These are phyloP conservation scores for Henicopernis longicauda DNA, from an alignment of 2,113 vertebrate species.

Conservation along the genomic window DNA sequence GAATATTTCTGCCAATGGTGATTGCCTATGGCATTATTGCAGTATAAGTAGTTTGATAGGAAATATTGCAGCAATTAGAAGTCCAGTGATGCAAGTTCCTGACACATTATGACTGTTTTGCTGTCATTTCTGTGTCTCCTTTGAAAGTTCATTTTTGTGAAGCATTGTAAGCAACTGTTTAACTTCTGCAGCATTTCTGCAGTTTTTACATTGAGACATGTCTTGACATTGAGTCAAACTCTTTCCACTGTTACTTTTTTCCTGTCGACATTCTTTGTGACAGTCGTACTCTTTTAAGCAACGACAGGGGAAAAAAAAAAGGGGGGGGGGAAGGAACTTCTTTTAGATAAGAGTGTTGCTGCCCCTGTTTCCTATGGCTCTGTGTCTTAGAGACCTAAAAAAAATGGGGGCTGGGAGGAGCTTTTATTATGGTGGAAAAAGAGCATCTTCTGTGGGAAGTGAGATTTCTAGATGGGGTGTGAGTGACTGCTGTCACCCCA, in stretches of 20 bases:
- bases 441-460: neutral
- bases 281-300: neutral
- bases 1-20: neutral
- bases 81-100: conserved; percentile 43
- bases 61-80: conserved; percentile 18
- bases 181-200: neutral
- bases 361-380: neutral
- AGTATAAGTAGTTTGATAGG: neutral
- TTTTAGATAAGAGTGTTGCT: neutral
- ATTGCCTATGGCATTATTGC: neutral
- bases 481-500: neutral
- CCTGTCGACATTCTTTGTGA: neutral
- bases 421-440: neutral
- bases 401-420: neutral
- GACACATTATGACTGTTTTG: neutral
- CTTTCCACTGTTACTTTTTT: neutral
- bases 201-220: neutral
- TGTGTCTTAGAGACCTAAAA: neutral
- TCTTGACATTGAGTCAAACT: conserved; percentile 1
- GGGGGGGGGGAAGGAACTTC: neutral
- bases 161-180: neutral
- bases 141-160: neutral
- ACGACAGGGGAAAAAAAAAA: neutral
- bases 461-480: neutral
- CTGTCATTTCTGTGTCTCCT: neutral